These are phyloP conservation scores for Drosophila pseudotakahashii DNA, from an alignment of 2,888 invertebrate species.

Conservation along the genomic window DNA sequence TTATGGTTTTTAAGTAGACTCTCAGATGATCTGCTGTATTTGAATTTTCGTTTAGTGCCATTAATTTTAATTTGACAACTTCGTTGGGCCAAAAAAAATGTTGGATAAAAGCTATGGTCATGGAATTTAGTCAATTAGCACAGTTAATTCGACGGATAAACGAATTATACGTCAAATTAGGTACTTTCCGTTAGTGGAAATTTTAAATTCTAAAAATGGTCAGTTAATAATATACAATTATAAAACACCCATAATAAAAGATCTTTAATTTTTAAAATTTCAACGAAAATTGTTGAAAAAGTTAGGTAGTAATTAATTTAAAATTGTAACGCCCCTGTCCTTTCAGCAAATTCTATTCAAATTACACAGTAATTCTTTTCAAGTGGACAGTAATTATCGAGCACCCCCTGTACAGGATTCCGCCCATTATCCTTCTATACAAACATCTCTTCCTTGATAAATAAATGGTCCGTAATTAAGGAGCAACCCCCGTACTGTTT, in stretches of 20 bases:
- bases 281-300: too few relatives aligned
- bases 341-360: neutral
- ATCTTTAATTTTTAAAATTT: neutral
- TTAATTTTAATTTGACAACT: neutral
- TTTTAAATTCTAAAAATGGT: neutral
- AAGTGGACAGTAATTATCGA: neutral
- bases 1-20: neutral
- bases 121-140: neutral
- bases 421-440: neutral
- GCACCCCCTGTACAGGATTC: neutral
- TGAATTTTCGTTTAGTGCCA: neutral
- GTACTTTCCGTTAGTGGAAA: neutral
- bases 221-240: neutral
- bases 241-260: neutral
- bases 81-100: neutral
- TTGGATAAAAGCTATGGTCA: conserved; percentile 1
- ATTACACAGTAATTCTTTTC: neutral
- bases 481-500: conserved; percentile 6
- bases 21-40: neutral
- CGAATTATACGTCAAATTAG: neutral
- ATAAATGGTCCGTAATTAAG: neutral
- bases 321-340: neutral
- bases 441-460: neutral
- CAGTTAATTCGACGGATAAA: neutral
- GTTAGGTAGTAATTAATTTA: neutral